These are phyloP conservation scores for Nomada flava DNA, from an alignment of 2,888 invertebrate genomes.

Conservation along the genomic window DNA sequence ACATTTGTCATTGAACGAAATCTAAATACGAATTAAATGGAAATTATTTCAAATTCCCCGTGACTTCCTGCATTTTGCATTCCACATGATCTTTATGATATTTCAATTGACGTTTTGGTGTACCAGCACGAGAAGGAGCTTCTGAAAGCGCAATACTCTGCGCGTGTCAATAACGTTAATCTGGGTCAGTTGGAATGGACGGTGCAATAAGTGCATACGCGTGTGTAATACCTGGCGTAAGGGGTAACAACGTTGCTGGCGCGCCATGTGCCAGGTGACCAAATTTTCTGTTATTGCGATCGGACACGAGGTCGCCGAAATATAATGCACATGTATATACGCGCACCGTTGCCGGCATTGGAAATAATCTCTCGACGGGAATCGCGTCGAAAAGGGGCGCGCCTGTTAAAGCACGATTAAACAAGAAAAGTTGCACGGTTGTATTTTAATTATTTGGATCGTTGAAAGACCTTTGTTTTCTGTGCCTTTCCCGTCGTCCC, in stretches of 20 bases:
- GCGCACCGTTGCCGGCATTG: not conserved
- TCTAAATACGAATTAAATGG: too few relatives aligned
- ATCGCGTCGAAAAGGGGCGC: too few relatives aligned
- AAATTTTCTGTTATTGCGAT: constrained; percentile 47
- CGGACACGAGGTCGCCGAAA: constrained; percentile 2
- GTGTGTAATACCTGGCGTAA: constrained; percentile 31
- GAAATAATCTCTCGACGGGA: not conserved
- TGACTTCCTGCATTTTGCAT: not conserved
- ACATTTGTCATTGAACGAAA: too few relatives aligned
- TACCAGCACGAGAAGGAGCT: constrained; percentile 3
- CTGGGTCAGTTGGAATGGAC: constrained; percentile 40
- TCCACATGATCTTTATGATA: not conserved
- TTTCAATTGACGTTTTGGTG: not conserved
- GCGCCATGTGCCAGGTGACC: constrained; percentile 17
- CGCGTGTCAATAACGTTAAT: constrained; percentile 41
- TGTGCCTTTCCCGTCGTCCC: too few relatives aligned
- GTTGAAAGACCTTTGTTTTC: not conserved
- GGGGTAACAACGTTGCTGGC: constrained; percentile 12
- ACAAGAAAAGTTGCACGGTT: constrained; percentile 7
- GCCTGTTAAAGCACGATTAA: not conserved
- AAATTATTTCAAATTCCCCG: not conserved
- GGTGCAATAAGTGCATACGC: constrained; percentile 21
- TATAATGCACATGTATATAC: constrained; percentile 7
- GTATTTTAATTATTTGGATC: not conserved
- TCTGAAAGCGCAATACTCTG: not conserved